These are phyloP conservation scores for Odobenus rosmarus DNA, from an alignment of 2,113 vertebrate genomes.

Conservation along the genomic window DNA sequence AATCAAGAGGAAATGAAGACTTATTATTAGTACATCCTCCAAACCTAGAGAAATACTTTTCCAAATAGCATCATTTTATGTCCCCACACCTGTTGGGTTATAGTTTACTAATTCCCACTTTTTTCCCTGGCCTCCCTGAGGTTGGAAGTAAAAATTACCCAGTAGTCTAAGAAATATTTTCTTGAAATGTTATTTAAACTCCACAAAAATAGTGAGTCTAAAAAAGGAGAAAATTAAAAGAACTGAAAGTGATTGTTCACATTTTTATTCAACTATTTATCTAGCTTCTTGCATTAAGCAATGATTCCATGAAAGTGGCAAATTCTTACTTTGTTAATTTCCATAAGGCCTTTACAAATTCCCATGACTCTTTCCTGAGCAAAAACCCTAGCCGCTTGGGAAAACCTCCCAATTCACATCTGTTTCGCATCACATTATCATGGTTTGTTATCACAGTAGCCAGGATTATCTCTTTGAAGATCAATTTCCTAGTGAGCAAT, in stretches of 20 bases:
- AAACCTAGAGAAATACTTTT: not conserved
- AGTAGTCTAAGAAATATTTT: not conserved
- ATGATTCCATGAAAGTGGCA: not conserved
- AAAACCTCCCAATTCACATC: not conserved
- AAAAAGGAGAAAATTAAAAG: not conserved
- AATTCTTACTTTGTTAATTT: not conserved
- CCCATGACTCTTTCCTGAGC: not conserved
- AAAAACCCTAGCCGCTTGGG: not conserved
- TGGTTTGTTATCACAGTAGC: not conserved
- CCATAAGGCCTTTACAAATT: not conserved
- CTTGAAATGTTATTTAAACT: slow-evolving; percentile 6
- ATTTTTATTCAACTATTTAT: not conserved
- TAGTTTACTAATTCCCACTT: not conserved
- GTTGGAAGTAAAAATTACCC: not conserved
- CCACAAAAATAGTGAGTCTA: not conserved
- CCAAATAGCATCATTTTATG: not conserved
- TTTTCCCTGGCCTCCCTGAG: not conserved
- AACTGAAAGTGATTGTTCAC: not conserved
- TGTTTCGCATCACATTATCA: not conserved
- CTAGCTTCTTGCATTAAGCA: not conserved
- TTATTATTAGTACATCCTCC: not conserved
- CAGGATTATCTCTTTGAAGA: slow-evolving; percentile 27
- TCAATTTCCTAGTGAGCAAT: slow-evolving; percentile 46
- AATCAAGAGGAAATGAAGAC: not conserved
- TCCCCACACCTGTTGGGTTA: not conserved